Evolutionary conservation across 2,888 invertebrate genomes (phyloP).

Genomic region (Tachina grossa): DNA sequence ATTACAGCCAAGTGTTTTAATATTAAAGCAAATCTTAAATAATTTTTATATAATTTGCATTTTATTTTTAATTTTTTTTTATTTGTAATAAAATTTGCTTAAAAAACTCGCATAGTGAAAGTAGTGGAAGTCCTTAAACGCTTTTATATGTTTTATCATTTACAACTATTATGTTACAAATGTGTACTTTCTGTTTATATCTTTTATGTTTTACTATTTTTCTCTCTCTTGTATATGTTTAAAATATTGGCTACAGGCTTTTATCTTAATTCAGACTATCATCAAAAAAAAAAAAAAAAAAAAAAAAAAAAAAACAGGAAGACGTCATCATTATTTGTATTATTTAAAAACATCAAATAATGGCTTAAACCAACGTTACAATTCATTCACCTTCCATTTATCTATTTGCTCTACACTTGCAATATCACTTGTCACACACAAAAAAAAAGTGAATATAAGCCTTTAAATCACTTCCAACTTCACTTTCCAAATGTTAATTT

Average conservation of each 20-base stretch:
- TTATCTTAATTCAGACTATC: background rate
- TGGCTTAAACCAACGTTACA: conserved; percentile 25
- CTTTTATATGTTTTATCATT: conserved; percentile 28
- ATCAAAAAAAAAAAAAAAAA: too few relatives aligned
- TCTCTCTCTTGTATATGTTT: background rate
- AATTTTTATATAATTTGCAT: background rate
- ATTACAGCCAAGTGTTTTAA: too few relatives aligned
- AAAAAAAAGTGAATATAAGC: conserved; percentile 4
- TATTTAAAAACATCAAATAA: conserved; percentile 48
- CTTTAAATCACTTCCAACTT: conserved; percentile 43
- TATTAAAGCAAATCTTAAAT: background rate
- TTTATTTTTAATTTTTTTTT: background rate
- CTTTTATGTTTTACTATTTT: background rate
- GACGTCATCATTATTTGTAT: background rate
- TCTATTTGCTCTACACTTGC: conserved; percentile 14
- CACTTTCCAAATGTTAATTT: conserved; percentile 3
- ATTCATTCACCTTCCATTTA: conserved; percentile 18
- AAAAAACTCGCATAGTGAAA: background rate
- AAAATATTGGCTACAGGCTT: conserved; percentile 28
- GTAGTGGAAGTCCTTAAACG: background rate
- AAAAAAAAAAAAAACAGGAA: too few relatives aligned
- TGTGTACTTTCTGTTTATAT: background rate
- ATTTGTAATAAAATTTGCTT: background rate
- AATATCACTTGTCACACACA: conserved; percentile 23
- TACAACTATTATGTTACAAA: conserved; percentile 8